Percentiles rank a stretch among this genome's conserved stretches.
These are phyloP conservation scores for Andrena bucephala DNA, from an alignment of 2,888 invertebrate species.

Conservation along the genomic window DNA sequence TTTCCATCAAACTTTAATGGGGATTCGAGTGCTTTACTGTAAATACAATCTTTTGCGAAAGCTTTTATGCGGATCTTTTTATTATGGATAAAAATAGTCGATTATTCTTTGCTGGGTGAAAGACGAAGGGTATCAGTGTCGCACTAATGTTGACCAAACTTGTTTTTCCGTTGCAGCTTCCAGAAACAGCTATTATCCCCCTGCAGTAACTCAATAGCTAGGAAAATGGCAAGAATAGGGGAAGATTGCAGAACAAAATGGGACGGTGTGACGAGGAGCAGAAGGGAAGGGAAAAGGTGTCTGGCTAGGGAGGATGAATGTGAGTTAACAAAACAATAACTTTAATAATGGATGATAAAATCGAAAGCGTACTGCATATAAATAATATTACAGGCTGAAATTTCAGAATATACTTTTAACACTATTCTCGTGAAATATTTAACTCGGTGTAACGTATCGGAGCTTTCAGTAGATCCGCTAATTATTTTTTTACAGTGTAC, in stretches of 20 bases:
- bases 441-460: not conserved
- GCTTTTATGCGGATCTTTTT: not conserved
- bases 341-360: no score
- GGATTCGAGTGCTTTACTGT: no score
- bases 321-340: not conserved
- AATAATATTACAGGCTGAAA: not conserved
- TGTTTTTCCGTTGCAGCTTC: slow-evolving; percentile 49
- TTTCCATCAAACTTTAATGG: no score
- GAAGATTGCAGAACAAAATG: slow-evolving; percentile 1
- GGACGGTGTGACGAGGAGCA: not conserved
- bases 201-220: slow-evolving; percentile 47
- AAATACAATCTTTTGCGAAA: no score
- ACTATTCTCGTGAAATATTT: not conserved
- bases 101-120: not conserved
- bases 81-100: no score
- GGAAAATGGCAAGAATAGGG: slow-evolving; percentile 36
- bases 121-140: slow-evolving; percentile 15
- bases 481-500: not conserved
- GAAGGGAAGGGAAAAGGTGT: not conserved
- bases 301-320: not conserved
- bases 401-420: not conserved
- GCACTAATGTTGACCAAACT: slow-evolving; percentile 41
- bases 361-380: not conserved
- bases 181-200: slow-evolving; percentile 40
- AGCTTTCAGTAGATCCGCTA: not conserved